Conservation (phyloP, 2,888 invertebrate genomes). For the Poecilus cupreus region DNA sequence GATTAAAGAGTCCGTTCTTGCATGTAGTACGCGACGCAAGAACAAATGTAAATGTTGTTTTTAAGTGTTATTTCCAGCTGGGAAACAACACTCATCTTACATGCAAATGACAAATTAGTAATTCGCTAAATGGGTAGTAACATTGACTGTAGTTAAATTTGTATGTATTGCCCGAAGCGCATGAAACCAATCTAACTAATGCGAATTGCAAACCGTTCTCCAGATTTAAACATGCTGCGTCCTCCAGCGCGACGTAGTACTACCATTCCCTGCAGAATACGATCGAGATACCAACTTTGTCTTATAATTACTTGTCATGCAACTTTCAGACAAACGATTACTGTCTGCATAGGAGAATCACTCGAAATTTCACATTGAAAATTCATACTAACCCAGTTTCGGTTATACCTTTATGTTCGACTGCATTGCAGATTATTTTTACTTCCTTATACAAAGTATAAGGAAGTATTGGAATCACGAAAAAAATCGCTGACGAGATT, state of each 20-base stretch:
- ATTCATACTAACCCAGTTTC: background rate
- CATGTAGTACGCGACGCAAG: background rate
- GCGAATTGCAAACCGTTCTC: constrained; percentile 1
- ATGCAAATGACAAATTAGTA: constrained; percentile 12
- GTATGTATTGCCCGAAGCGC: background rate
- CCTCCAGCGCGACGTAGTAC: too few species aligned
- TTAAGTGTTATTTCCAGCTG: background rate
- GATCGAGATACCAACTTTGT: background rate
- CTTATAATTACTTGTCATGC: background rate
- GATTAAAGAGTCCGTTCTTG: background rate
- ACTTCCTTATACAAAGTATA: too few species aligned
- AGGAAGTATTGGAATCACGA: too few species aligned
- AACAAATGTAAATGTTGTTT: background rate
- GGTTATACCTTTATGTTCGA: too few species aligned
- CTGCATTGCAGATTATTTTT: too few species aligned
- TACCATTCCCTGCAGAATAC: background rate
- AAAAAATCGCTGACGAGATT: too few species aligned
- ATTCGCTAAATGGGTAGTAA: constrained; percentile 32
- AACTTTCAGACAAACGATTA: too few species aligned
- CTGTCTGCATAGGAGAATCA: background rate
- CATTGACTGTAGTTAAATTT: constrained; percentile 21
- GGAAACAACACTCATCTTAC: too few species aligned
- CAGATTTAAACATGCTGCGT: background rate
- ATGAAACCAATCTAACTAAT: constrained; percentile 44
- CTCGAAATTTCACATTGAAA: background rate